Percentiles rank a stretch among this genome's conserved stretches.
These are phyloP conservation scores for Aplysia californica DNA, from an alignment of 1,140 invertebrate genomes.

Conservation along the genomic window DNA sequence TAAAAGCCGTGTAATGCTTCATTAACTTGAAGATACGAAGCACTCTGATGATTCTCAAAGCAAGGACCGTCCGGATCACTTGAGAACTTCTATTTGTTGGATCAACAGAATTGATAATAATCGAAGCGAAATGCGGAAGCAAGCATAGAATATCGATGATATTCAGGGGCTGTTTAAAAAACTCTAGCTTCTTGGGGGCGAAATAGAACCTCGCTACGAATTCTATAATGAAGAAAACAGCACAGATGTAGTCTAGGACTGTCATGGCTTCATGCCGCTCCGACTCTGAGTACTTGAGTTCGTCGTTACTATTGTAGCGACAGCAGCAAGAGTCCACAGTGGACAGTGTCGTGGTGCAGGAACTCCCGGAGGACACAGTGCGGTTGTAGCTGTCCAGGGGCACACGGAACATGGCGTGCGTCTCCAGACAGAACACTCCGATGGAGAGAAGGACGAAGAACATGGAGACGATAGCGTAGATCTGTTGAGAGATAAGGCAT, in stretches of 20 bases:
- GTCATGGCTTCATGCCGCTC: slow-evolving; percentile 55
- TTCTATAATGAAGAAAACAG: slow-evolving; percentile 60
- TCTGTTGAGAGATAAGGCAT: slow-evolving; percentile 46
- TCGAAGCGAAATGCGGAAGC: slow-evolving; percentile 58
- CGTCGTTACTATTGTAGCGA: slow-evolving; percentile 25
- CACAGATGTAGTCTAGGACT: slow-evolving; percentile 58
- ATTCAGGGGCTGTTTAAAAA: slow-evolving; percentile 55
- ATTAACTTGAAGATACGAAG: slow-evolving; percentile 65
- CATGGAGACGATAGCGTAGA: slow-evolving; percentile 60
- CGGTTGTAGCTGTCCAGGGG: slow-evolving; percentile 36
- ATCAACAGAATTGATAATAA: slow-evolving; percentile 54
- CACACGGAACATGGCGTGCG: slow-evolving; percentile 56
- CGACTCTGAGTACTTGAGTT: slow-evolving; percentile 41
- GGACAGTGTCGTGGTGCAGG: slow-evolving; percentile 3
- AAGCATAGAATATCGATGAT: slow-evolving; percentile 64
- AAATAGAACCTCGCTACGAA: slow-evolving; percentile 52
- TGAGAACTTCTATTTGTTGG: slow-evolving; percentile 42
- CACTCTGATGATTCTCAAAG: slow-evolving; percentile 57
- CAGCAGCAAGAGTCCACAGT: slow-evolving; percentile 41
- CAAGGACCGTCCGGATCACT: slow-evolving; percentile 54
- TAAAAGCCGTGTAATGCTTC: slow-evolving; percentile 67
- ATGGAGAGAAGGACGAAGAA: slow-evolving; percentile 64
- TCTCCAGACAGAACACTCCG: slow-evolving; percentile 62
- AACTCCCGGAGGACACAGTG: slow-evolving; percentile 30
- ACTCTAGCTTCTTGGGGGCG: slow-evolving; percentile 53